Evolutionary conservation across 1,140 invertebrate species (phyloP), one percentile per base, ranked within the genome.

Genomic region (Ganaspis sp.): DNA sequence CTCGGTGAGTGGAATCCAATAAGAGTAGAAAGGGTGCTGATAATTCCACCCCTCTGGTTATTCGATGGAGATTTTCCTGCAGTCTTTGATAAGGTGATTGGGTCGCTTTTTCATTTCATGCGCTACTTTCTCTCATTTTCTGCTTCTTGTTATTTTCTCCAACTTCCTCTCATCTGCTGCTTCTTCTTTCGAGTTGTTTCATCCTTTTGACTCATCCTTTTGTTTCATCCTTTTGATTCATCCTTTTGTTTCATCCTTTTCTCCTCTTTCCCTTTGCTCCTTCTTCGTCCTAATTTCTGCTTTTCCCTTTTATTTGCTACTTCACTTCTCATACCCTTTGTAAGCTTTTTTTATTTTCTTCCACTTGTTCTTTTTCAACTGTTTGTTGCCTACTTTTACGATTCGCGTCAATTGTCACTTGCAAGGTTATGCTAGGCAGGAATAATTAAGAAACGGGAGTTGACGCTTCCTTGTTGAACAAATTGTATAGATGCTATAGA

Each of bases 1-100:
- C 54, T 29, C 45, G n/a, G 1, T n/a, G 54, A 58, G 54, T 58
- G 54, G 54, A 58, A 58, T 58, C 21, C 21, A 58, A 58, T 29
- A 58, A 58, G 54, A 58, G 54, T 49, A 15, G n/a, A 8, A 26
- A 26, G 21, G 11, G 19, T 58, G 21, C 54, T 26, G 54, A 58
- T 58, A 58, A 58, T 58, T 58, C 11, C 54, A 58, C 9, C 23
- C 54, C 21, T 58, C 1, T 58, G 9, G 54, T 58, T 29, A 58
- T 26, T 58, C 54, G 12, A 58, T 58, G n/a, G 17, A 49, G 45
- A 58, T 58, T 26, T 58, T 23, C 29, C 21, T 26, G 54, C 54
- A 26, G 21, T 23, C 0, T 58, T 58, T 58, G 11, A 26, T 58
- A 26, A 26, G 21, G 54, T 26, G 54, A 58, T 58, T 26, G 54